phyloP scores from a whole-genome alignment of 2,113 vertebrate species.

The Guaruba guarouba region DNA sequence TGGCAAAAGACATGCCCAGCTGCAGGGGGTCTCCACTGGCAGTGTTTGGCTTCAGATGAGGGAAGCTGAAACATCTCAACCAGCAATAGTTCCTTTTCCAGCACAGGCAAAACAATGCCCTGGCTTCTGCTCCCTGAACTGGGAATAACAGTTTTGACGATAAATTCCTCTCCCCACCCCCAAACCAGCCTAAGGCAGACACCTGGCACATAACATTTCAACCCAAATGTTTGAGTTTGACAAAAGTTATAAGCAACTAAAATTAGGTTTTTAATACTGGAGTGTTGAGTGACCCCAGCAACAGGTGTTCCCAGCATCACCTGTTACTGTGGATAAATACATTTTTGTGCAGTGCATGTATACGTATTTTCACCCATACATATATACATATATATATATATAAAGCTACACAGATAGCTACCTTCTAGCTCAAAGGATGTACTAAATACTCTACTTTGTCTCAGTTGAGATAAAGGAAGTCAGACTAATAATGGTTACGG shows the following conservation, averaged over 20 bases:
- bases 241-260: constrained; percentile 64
- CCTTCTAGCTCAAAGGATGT: not conserved
- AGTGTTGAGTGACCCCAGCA: constrained; percentile 53
- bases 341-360: constrained; percentile 1
- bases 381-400: not conserved
- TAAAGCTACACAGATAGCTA: not conserved
- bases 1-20: not conserved
- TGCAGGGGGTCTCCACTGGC: not conserved
- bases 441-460: not conserved
- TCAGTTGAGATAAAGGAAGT: not conserved
- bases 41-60: not conserved
- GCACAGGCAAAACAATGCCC: not conserved
- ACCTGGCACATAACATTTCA: constrained; percentile 64
- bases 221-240: constrained; percentile 58
- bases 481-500: not conserved
- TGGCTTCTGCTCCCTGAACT: not conserved
- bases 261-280: constrained; percentile 52
- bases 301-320: constrained; percentile 58
- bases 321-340: constrained; percentile 42
- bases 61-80: not conserved
- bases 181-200: constrained; percentile 59
- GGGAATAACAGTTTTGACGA: constrained; percentile 26
- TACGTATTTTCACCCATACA: not conserved
- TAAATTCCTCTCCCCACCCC: constrained; percentile 25
- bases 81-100: not conserved